phyloP scores from a whole-genome alignment of 23 tunicate genomes.

The Diplosoma virens region DNA sequence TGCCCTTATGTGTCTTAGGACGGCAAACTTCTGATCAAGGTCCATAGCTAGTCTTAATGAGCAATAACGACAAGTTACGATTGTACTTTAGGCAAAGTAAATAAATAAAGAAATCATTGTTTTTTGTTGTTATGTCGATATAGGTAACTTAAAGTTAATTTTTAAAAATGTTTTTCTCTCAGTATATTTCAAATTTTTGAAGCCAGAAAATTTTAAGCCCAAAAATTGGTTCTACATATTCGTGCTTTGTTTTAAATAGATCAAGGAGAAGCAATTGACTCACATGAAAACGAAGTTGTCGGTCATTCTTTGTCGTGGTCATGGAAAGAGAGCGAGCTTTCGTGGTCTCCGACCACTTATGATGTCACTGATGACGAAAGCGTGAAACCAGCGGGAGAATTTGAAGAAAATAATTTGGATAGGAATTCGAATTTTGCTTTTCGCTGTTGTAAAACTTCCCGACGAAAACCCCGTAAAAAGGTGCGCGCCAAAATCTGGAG shows the following conservation, averaged over 20 bases:
- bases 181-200: too few relatives aligned
- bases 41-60: too few relatives aligned
- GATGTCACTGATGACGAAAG: background rate
- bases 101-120: too few relatives aligned
- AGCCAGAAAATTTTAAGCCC: too few relatives aligned
- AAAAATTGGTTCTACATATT: too few relatives aligned
- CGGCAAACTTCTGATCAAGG: too few relatives aligned
- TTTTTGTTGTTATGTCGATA: too few relatives aligned
- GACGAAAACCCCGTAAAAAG: background rate
- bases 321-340: slow-evolving; percentile 8
- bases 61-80: too few relatives aligned
- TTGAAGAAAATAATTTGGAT: background rate
- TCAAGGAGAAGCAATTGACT: background rate
- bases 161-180: background rate
- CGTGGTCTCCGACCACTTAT: background rate
- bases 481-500: slow-evolving; percentile 41
- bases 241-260: too few relatives aligned
- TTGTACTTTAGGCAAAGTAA: too few relatives aligned
- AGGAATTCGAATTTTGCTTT: background rate
- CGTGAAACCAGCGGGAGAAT: background rate
- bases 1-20: too few relatives aligned
- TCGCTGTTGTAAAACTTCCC: background rate
- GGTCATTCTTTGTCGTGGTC: slow-evolving; percentile 54
- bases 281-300: background rate
- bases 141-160: too few relatives aligned